phyloP scores from a whole-genome alignment of 2,113 vertebrate genomes.

The Alethe diademata region DNA sequence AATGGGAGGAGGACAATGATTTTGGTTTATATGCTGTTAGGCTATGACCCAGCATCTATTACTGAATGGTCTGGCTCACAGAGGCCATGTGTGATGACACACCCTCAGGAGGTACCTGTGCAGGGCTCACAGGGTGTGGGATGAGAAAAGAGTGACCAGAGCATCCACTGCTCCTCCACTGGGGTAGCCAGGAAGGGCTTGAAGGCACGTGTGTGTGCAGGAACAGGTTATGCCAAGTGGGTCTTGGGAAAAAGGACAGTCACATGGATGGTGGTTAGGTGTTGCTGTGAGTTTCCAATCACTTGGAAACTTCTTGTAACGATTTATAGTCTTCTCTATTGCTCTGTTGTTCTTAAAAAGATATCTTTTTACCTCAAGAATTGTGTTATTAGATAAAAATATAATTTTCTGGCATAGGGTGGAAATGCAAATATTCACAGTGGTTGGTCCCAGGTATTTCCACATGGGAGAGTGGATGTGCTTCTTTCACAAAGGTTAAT shows the following conservation, averaged over 20 bases:
- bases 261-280: not conserved
- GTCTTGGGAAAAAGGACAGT: not conserved
- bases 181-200: not conserved
- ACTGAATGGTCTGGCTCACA: not conserved
- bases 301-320: not conserved
- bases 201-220: not conserved
- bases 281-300: not conserved
- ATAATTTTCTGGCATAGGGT: not conserved
- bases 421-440: not conserved
- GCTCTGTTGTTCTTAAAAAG: not conserved
- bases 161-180: not conserved
- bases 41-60: not conserved
- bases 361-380: not conserved
- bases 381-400: not conserved
- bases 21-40: not conserved
- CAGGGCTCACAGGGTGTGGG: fast-evolving
- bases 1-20: not conserved
- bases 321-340: not conserved
- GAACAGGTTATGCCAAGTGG: not conserved
- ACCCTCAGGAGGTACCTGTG: not conserved
- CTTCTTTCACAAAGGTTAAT: not conserved
- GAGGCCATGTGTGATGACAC: not conserved
- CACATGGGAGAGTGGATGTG: not conserved
- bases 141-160: not conserved
- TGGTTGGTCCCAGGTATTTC: not conserved